Evolutionary conservation across 2,113 vertebrate species (phyloP).

Genomic region (Arothron firmamentum): DNA sequence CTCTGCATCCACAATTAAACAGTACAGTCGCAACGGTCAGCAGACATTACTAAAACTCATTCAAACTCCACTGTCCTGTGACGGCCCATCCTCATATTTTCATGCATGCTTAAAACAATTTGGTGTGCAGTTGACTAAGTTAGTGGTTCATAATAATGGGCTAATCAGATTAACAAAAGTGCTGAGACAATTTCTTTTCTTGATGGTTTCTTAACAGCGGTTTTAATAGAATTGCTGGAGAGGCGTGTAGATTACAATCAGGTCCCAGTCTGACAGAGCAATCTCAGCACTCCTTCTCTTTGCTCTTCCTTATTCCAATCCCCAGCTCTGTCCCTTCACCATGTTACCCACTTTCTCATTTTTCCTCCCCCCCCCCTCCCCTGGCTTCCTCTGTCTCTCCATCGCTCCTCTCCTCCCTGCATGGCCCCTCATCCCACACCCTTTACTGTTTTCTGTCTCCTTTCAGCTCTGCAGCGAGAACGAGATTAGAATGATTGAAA

Average conservation of each 20-base stretch:
- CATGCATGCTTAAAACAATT: constrained; percentile 61
- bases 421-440: constrained; percentile 33
- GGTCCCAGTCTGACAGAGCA: constrained; percentile 69
- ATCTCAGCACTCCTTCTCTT: constrained; percentile 67
- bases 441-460: constrained; percentile 65
- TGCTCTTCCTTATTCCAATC: constrained; percentile 41
- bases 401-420: constrained; percentile 26
- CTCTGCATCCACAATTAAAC: constrained; percentile 88
- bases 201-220: constrained; percentile 78
- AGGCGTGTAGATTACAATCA: constrained; percentile 78
- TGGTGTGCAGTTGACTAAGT: constrained; percentile 66
- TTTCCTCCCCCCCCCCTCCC: constrained; percentile 39
- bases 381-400: constrained; percentile 13
- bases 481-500: constrained; percentile 80
- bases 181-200: constrained; percentile 76
- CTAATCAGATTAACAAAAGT: constrained; percentile 79
- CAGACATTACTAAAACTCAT: background rate
- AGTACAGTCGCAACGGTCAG: constrained; percentile 94
- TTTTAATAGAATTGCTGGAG: constrained; percentile 76
- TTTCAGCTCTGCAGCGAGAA: constrained; percentile 62
- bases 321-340: constrained; percentile 47
- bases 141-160: constrained; percentile 74
- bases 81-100: constrained; percentile 41
- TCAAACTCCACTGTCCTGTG: constrained; percentile 22
- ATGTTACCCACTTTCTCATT: constrained; percentile 61